Evolutionary conservation across 2,797 vertebrate species (phyloP), one percentile per base, ranked within the genome.

Genomic region (Propithecus perrieri): DNA sequence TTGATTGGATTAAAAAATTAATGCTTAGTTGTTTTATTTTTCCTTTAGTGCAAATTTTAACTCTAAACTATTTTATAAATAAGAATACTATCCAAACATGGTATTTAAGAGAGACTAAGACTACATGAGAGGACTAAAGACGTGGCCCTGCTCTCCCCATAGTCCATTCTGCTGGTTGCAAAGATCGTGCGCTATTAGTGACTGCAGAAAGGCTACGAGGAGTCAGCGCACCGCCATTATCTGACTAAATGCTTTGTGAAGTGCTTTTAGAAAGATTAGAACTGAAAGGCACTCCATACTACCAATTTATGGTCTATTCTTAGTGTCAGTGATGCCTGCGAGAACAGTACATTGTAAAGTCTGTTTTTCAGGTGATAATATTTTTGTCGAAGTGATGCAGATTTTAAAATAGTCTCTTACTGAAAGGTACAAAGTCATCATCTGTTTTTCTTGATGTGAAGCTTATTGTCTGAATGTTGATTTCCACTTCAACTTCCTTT

Each of bases 181-280:
- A 94, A 85, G 80, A 67, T 48, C 5, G 2, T 88, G 61, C 59
- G 89, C 93, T 59, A 38, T 97, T 96, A 69, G 48, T 89, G 75
- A 80, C 90, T 86, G 46, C 50, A 20, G 41, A 93, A 88, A 93
- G 89, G 71, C 89, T 87, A 67, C 30, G 13, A 13, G 41, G 50
- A 96, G 76, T 61, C 67, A 57, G 95, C 80, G 33, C 71, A 67
- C 75, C 63, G 8, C 89, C 84, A 95, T 97, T 95, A 96, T 97
- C 94, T 79, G 59, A 61, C 96, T 97, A 98, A 97, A 97, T 97
- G 96, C 97, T 75, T 78, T 88, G 93, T 90, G 94, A 97, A 97
- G 95, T 96, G 94, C 97, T 96, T 96, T 97, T 96, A 97, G 93
- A 95, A 97, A 96, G 93, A 85, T 90, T 95, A 80, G 91, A 69